Evolutionary conservation across 2,888 invertebrate genomes (phyloP).

Genomic region (Brachycybe producta): DNA sequence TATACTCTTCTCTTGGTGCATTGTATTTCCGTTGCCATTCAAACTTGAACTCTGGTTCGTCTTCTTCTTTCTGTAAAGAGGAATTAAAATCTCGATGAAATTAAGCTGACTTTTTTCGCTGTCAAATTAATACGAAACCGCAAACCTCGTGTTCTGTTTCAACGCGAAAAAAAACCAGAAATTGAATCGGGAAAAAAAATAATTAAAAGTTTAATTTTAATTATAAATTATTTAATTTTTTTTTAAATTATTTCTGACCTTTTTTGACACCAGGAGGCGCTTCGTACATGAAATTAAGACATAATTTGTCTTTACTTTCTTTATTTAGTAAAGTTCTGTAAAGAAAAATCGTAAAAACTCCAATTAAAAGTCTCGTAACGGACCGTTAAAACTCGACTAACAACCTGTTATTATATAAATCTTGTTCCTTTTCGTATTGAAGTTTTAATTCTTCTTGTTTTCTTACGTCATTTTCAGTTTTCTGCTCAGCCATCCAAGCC

Average conservation of each 20-base stretch:
- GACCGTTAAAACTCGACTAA: constrained; percentile 22
- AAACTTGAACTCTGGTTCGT: constrained; percentile 95
- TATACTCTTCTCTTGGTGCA: constrained; percentile 88
- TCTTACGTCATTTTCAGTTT: constrained; percentile 90
- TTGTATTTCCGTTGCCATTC: constrained; percentile 99
- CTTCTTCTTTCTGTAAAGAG: constrained; percentile 56
- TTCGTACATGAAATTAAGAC: constrained; percentile 98
- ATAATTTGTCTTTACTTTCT: constrained; percentile 96
- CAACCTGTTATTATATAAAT: constrained; percentile 89
- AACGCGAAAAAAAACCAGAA: background rate
- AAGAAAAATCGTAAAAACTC: constrained; percentile 19
- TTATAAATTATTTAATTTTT: background rate
- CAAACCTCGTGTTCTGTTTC: constrained; percentile 20
- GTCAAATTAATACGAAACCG: background rate
- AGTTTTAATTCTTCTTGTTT: constrained; percentile 91
- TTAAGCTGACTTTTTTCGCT: background rate
- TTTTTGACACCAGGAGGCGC: constrained; percentile 94
- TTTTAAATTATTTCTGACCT: constrained; percentile 30
- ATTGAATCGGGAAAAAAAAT: background rate
- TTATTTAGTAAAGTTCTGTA: constrained; percentile 83
- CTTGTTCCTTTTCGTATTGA: constrained; percentile 98
- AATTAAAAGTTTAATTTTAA: background rate
- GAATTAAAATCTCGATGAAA: background rate
- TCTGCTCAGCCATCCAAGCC: constrained; percentile 99
- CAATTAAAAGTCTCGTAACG: background rate